Conservation (phyloP, 1,140 invertebrate genomes). For the Hyposmocoma kahamanoa region DNA sequence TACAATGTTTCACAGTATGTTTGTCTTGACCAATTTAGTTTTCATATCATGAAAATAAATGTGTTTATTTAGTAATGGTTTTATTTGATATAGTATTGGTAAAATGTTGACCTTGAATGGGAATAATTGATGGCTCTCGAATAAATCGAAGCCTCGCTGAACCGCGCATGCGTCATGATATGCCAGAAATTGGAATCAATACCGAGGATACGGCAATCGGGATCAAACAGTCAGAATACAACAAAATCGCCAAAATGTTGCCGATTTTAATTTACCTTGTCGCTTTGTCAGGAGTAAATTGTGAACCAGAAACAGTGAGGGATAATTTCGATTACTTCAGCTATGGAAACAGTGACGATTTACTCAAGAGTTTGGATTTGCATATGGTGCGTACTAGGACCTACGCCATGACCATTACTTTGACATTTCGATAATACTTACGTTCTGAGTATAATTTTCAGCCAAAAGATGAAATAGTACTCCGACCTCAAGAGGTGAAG, state of each 20-base stretch:
- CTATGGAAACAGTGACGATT: constrained; percentile 49
- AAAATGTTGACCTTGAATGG: constrained; percentile 34
- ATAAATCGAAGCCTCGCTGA: constrained; percentile 12
- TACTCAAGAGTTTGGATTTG: constrained; percentile 48
- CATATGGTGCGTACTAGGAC: constrained; percentile 45
- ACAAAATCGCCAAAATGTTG: constrained; percentile 51
- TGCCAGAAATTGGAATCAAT: constrained; percentile 46
- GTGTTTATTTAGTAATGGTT: constrained; percentile 27
- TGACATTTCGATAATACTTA: constrained; percentile 2
- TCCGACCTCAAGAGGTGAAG: constrained; percentile 77
- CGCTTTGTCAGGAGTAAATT: constrained; percentile 32
- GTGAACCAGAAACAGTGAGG: constrained; percentile 62
- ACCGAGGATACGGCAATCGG: constrained; percentile 29
- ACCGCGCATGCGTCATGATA: constrained; percentile 50
- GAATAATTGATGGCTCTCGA: constrained; percentile 8
- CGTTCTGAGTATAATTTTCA: constrained; percentile 20
- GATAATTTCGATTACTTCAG: constrained; percentile 64
- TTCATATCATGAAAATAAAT: constrained; percentile 39
- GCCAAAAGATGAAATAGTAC: constrained; percentile 60
- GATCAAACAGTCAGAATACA: constrained; percentile 31
- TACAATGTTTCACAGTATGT: constrained; percentile 2
- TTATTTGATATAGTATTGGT: constrained; percentile 20
- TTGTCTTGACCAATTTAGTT: constrained; percentile 41
- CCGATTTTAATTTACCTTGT: constrained; percentile 31
- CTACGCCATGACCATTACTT: not conserved